A percentile compares a stretch with the other conserved stretches of the same genome.
Conservation (phyloP, 1,140 invertebrate species). For the Drosophila pectinifera region DNA sequence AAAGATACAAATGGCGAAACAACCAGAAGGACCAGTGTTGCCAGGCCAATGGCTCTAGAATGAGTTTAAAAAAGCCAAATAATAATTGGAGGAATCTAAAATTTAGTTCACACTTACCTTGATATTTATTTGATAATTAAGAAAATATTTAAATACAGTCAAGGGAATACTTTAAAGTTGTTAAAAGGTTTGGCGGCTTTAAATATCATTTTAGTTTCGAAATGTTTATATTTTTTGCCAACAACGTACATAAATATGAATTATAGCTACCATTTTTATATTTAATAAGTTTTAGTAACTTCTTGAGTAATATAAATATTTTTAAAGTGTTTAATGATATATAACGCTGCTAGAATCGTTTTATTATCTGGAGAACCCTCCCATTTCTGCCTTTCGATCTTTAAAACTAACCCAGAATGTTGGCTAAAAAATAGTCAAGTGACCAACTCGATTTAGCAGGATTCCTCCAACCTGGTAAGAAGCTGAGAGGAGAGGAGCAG, state of each 20-base stretch:
- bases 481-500: slow-evolving; percentile 41
- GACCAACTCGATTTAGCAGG: neutral
- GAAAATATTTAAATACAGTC: neutral
- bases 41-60: neutral
- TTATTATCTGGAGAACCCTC: no score
- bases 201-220: neutral
- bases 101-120: no score
- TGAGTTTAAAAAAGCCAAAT: neutral
- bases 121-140: neutral
- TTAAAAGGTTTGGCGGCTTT: neutral
- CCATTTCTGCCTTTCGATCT: neutral
- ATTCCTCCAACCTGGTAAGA: slow-evolving; percentile 21
- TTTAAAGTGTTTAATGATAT: no score
- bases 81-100: neutral
- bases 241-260: no score
- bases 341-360: no score
- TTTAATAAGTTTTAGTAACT: no score
- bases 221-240: no score
- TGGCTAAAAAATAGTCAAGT: neutral
- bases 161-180: neutral
- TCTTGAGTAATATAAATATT: no score
- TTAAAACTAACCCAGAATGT: neutral
- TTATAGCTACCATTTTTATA: no score
- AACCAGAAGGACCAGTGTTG: slow-evolving; percentile 14
- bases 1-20: slow-evolving; percentile 21